Conservation (phyloP, 1,140 invertebrate genomes). For the Cherax quadricarinatus region DNA sequence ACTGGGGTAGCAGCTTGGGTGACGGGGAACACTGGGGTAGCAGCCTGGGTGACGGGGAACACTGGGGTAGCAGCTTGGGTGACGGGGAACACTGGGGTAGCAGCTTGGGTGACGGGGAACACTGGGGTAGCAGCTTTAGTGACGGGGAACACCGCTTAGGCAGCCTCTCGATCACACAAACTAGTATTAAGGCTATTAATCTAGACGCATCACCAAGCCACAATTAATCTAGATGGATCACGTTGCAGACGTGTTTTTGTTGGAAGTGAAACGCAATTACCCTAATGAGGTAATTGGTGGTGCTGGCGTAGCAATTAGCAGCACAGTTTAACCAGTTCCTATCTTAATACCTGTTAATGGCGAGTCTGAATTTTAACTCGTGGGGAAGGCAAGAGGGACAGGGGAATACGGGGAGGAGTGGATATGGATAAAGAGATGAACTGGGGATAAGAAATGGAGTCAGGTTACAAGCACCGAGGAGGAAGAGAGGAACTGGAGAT, state of each 20-base stretch:
- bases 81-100: too few species aligned
- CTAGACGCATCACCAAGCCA: not conserved
- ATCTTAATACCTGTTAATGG: not conserved
- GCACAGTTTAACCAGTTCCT: slow-evolving; percentile 9
- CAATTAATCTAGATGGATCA: not conserved
- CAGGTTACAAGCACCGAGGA: not conserved
- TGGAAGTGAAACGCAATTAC: not conserved
- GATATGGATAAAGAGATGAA: not conserved
- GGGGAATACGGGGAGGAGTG: not conserved
- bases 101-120: too few species aligned
- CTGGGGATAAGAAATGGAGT: too few species aligned
- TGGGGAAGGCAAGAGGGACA: not conserved
- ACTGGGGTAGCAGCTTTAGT: too few species aligned
- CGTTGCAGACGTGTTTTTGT: not conserved
- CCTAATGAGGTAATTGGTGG: slow-evolving; percentile 10
- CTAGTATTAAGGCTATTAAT: too few species aligned
- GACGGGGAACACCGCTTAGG: too few species aligned
- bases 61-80: too few species aligned
- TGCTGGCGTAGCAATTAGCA: not conserved
- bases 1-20: too few species aligned
- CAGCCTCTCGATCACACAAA: too few species aligned
- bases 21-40: too few species aligned
- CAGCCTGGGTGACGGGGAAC: too few species aligned
- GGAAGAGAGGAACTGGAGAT: not conserved
- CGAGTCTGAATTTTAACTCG: not conserved